A percentile compares a stretch with the other conserved stretches of the same genome.
These are phyloP conservation scores for Enteromius treurensis DNA, from an alignment of 2,797 vertebrate genomes.

Conservation along the genomic window DNA sequence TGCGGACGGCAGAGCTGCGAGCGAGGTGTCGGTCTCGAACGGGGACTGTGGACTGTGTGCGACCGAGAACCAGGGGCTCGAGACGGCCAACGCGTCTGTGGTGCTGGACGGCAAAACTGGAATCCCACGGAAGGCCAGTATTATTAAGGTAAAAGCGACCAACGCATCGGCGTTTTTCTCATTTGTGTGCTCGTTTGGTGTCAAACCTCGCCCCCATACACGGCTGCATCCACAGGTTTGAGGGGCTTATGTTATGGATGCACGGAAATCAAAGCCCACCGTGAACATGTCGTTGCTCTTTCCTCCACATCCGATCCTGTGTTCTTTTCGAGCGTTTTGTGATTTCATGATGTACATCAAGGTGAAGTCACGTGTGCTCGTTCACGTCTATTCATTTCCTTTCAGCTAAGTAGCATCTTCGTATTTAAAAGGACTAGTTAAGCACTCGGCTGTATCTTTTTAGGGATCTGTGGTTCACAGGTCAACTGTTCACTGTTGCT, in stretches of 20 bases:
- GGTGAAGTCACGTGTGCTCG: background rate
- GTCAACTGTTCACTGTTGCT: background rate
- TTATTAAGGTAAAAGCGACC: conserved; percentile 88
- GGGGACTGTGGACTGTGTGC: conserved; percentile 86
- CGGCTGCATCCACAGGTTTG: conserved; percentile 49
- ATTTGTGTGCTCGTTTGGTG: background rate
- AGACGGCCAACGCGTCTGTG: conserved; percentile 62
- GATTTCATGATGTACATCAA: background rate
- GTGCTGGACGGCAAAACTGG: conserved; percentile 82
- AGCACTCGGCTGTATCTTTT: background rate
- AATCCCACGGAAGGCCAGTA: conserved; percentile 93
- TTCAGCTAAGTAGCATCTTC: background rate
- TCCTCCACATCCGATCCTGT: background rate
- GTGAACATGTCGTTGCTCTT: conserved; percentile 1
- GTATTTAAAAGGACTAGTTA: background rate
- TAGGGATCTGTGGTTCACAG: background rate
- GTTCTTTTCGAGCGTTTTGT: background rate
- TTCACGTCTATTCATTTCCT: background rate
- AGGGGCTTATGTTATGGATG: conserved; percentile 5
- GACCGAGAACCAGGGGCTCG: conserved; percentile 78
- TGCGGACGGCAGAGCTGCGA: conserved; percentile 69
- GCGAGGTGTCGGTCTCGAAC: conserved; percentile 85
- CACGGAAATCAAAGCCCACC: background rate
- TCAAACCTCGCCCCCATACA: conserved; percentile 41
- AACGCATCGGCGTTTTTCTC: conserved; percentile 25